These are phyloP conservation scores for Parazoanthus swiftii DNA, from an alignment of 92 coral and sea anemone species.

Conservation along the genomic window DNA sequence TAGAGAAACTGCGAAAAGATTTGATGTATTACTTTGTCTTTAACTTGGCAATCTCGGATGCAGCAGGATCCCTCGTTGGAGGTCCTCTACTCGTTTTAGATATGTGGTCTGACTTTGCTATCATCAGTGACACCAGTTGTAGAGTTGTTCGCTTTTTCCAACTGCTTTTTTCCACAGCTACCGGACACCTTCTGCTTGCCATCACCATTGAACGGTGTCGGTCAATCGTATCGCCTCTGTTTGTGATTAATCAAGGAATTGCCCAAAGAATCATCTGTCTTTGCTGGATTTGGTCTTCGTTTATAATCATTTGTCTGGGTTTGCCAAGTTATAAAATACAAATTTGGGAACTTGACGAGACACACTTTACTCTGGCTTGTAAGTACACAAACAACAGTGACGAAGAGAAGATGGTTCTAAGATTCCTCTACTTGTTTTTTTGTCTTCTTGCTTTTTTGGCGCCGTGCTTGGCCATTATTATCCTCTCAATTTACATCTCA, in stretches of 20 bases:
- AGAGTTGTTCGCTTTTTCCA: constrained; percentile 1
- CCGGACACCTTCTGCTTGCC: not conserved
- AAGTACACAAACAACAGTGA: not conserved
- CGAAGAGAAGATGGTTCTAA: not conserved
- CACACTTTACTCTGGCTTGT: not conserved
- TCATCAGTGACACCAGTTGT: not conserved
- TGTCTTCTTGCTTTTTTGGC: not conserved
- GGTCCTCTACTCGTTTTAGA: not conserved
- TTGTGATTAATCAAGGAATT: not conserved
- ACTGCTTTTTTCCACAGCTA: constrained; percentile 9
- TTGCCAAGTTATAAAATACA: constrained; percentile 10
- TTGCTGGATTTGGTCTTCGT: constrained; percentile 4
- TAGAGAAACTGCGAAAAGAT: not conserved
- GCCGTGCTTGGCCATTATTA: not conserved
- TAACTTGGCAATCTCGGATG: constrained; percentile 14
- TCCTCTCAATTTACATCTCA: constrained; percentile 8
- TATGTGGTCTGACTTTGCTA: not conserved
- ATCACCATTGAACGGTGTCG: constrained; percentile 4
- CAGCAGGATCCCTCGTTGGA: not conserved
- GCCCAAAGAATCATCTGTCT: not conserved
- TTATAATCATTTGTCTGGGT: not conserved
- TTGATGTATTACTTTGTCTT: constrained; percentile 1
- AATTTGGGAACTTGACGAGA: not conserved
- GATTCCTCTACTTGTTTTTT: not conserved
- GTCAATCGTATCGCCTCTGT: not conserved